Evolutionary conservation across 2,113 vertebrate genomes (phyloP), one percentile per base, ranked within the genome.

Genomic region (Paradisaea rubra): DNA sequence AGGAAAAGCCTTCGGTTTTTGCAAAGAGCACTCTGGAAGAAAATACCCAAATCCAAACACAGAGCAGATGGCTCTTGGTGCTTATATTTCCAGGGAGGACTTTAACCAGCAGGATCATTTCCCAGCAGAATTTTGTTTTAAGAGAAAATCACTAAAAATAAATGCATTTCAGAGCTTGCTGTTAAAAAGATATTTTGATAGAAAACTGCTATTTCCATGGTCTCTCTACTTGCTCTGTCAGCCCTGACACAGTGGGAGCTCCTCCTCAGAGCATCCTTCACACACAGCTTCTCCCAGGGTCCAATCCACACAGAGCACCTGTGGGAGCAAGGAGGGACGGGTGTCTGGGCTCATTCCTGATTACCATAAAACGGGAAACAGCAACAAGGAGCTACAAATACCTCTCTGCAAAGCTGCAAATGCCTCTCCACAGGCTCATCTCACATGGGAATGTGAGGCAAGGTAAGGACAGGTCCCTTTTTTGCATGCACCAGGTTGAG

Each of bases 61-160:
- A 57, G 89, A 81, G 15, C 69, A 92, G 91, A 88, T 92, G 80
- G 86, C 71, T 88, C 64, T 53, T 33, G 33, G 54, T 14, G 20
- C 77, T 83, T 4, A 7, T 27, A 72, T 90, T 88, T 93, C 50
- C 65, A 83, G 71, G 24, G 56, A 88, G 64, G 80, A 81, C 93
- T 96, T 89, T 35, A 93, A 96, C 87, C 89, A 95, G 89, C 78
- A 81, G 19, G 5, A 92, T 89, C 61, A 31, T 49, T 92, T 89
- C 94, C 91, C 73, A 84, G 84, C 19, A 45, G 89, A 94, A 91
- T 91, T 92, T 63, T 91, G 52, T 79, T 95, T 89, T 94, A 89
- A 94, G 94, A 89, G 73, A 85, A 77, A 81, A 84, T 78, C 8
- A 2, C 93, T 91, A 91, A 84, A 92, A 94, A 95, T 89, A 95